Evolutionary conservation across 2,113 vertebrate species (phyloP), one percentile per base, ranked within the genome.

Genomic region (Paralichthys olivaceus): DNA sequence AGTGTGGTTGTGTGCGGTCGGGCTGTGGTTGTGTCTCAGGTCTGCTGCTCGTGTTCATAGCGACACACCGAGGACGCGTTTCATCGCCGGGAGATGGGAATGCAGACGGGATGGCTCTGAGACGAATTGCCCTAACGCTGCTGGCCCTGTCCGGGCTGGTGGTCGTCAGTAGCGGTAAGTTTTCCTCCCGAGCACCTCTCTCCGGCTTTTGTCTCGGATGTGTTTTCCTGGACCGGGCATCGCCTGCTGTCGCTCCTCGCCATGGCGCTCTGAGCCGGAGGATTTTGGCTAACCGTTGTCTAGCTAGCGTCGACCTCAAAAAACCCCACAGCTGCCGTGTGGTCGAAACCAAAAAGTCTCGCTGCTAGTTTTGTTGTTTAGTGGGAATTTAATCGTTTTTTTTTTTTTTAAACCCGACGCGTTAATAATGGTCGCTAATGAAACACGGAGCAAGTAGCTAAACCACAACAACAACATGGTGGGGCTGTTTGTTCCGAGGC

Each of bases 71-170:
- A 69, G 79, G 81, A 87, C 89, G 82, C 85, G 58, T 93, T 94
- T 91, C 72, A 79, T 80, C 72, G 90, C 80, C 77, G 69, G 88
- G 94, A 91, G 87, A 95, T 95, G 94, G 94, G 88, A 93, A 89
- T 92, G 76, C 56, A 25, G 90, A 84, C 87, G 90, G 86, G 68
- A 95, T 95, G 94, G 87, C 91, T 93, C 19, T 92, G 22, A 92
- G 74, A 84, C 75, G 72, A 83, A 79, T 71, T n/a, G 83, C 79
- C 74, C 78, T 80, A 25, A 63, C 87, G 73, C 72, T 94, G 79
- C 73, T 94, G 59, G 84, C 87, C 86, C 91, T 94, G 75, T 15
- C 82, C n/a, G 94, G 89, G 69, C 83, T 83, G 15, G 80, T 79
- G 74, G 84, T 88, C 15, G 74, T 89, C 85, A 89, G 87, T 73